Evolutionary conservation across 2,888 invertebrate species (phyloP).

Genomic region (Amphipoea oculea): DNA sequence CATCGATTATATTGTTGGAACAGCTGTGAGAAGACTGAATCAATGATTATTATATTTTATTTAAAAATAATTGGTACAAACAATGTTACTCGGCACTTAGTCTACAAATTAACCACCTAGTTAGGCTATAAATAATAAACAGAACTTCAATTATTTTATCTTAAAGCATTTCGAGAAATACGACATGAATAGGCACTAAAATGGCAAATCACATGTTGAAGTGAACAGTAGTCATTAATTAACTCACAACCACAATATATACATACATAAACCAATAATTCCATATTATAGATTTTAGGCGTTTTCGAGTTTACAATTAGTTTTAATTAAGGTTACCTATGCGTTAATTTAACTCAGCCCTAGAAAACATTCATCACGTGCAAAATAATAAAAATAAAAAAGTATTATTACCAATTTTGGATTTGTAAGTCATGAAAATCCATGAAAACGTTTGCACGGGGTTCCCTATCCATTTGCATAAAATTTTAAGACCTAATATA

Average conservation of each 20-base stretch:
- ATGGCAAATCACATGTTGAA: conserved; percentile 87
- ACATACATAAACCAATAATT: conserved; percentile 75
- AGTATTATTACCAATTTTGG: conserved; percentile 32
- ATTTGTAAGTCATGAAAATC: conserved; percentile 38
- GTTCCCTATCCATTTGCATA: too few relatives aligned
- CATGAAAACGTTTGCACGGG: conserved; percentile 17
- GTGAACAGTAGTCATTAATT: conserved; percentile 79
- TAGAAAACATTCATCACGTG: conserved; percentile 55
- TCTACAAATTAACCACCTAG: conserved; percentile 57
- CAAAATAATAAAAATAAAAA: conserved; percentile 35
- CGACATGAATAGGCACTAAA: conserved; percentile 86
- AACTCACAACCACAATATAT: conserved; percentile 87
- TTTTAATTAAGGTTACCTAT: conserved; percentile 48
- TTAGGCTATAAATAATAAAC: conserved; percentile 65
- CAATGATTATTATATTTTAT: conserved; percentile 18
- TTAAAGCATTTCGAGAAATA: conserved; percentile 79
- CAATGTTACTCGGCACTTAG: conserved; percentile 51
- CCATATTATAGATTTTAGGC: conserved; percentile 60
- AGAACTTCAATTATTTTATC: conserved; percentile 66
- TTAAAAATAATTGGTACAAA: conserved; percentile 17
- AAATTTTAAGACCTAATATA: neutral
- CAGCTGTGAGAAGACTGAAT: conserved; percentile 5
- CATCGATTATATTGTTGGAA: neutral
- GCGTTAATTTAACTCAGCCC: conserved; percentile 40
- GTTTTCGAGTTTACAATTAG: conserved; percentile 54